Evolutionary conservation across 2,113 vertebrate species (phyloP).

Genomic region (Pluvialis apricaria): DNA sequence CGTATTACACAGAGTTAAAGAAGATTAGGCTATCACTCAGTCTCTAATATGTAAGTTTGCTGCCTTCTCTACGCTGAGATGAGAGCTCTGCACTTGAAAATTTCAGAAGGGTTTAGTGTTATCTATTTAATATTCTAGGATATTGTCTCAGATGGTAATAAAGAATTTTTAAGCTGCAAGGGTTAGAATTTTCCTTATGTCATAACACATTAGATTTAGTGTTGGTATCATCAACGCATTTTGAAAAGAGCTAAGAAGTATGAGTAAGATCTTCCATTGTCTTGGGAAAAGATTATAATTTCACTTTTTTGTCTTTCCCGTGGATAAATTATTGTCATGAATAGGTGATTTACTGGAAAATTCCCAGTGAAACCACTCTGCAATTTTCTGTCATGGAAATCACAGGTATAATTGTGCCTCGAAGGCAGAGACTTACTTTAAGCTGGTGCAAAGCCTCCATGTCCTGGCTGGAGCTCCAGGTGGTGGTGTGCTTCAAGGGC

Average conservation of each 20-base stretch:
- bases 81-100: neutral
- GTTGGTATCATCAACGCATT: neutral
- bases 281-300: neutral
- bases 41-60: neutral
- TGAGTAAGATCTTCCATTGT: neutral
- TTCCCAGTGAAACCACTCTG: neutral
- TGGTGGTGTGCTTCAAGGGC: neutral
- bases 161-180: conserved; percentile 9
- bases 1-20: neutral
- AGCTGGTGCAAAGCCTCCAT: neutral
- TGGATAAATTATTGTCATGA: neutral
- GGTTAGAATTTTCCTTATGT: conserved; percentile 14
- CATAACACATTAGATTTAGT: neutral
- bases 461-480: neutral
- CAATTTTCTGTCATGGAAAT: neutral
- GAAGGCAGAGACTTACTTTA: neutral
- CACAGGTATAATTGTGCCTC: neutral
- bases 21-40: neutral
- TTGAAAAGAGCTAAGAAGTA: conserved; percentile 9
- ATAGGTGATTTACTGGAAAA: neutral
- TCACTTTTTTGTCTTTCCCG: neutral
- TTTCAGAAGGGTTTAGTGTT: conserved; percentile 6
- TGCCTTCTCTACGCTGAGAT: neutral
- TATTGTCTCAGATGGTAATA: conserved; percentile 7
- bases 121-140: conserved; percentile 24